These are phyloP conservation scores for Champsocephalus esox DNA, from an alignment of 2,797 vertebrate species.

Conservation along the genomic window DNA sequence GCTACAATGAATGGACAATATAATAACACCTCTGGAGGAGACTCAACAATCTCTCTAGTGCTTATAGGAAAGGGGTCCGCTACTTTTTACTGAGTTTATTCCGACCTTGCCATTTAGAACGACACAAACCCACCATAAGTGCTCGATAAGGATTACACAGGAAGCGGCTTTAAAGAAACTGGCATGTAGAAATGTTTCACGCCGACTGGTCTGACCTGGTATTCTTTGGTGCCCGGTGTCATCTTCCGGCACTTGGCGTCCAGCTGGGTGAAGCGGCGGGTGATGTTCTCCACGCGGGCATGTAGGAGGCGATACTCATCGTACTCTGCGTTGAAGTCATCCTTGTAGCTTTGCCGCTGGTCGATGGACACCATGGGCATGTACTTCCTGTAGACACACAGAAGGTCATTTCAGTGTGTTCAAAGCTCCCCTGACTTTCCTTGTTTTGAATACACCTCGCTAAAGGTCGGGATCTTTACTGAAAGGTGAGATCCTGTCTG, in stretches of 20 bases:
- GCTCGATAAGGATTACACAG: neutral
- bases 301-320: constrained; percentile 90
- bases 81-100: neutral
- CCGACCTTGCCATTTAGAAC: neutral
- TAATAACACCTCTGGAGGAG: neutral
- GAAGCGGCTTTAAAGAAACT: neutral
- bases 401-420: neutral
- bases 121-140: neutral
- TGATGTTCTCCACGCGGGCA: constrained; percentile 86
- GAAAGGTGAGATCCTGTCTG: constrained; percentile 6
- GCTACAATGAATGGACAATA: neutral
- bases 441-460: neutral
- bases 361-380: constrained; percentile 86
- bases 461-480: constrained; percentile 12
- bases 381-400: constrained; percentile 87
- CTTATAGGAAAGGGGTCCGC: neutral
- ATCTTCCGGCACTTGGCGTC: constrained; percentile 86
- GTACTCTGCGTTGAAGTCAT: constrained; percentile 93
- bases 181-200: neutral
- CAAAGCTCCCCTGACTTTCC: neutral
- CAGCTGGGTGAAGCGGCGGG: constrained; percentile 87
- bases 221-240: constrained; percentile 87
- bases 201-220: constrained; percentile 81
- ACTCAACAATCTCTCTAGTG: neutral
- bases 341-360: constrained; percentile 90